Conservation (phyloP, 2,113 vertebrate genomes). For the Thinocorus orbignyianus region DNA sequence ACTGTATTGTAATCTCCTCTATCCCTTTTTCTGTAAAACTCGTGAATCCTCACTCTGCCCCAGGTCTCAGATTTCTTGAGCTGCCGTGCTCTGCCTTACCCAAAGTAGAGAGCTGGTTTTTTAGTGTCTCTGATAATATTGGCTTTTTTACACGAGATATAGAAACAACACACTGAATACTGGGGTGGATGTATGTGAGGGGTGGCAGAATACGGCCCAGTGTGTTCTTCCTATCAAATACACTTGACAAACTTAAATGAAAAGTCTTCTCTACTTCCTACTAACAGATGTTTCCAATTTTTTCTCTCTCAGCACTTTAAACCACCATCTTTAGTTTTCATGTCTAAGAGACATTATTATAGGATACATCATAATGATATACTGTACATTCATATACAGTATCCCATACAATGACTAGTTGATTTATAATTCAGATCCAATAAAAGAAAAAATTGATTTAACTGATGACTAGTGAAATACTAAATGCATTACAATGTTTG, state of each 20-base stretch:
- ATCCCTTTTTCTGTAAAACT: not conserved
- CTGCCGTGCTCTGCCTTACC: not conserved
- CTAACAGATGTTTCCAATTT: slow-evolving; percentile 82
- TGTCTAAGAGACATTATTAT: slow-evolving; percentile 82
- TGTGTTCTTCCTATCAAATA: slow-evolving; percentile 62
- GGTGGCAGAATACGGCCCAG: slow-evolving; percentile 27
- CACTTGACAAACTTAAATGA: slow-evolving; percentile 77
- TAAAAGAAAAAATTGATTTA: slow-evolving; percentile 79
- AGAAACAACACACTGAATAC: slow-evolving; percentile 2
- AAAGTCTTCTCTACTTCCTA: slow-evolving; percentile 75
- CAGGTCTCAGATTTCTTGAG: not conserved
- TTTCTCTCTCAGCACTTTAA: slow-evolving; percentile 78
- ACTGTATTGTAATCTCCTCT: not conserved
- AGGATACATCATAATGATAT: slow-evolving; percentile 81
- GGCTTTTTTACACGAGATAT: not conserved
- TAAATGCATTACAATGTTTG: slow-evolving; percentile 75
- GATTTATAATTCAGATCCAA: slow-evolving; percentile 80
- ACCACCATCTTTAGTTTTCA: slow-evolving; percentile 79
- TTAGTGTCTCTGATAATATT: not conserved
- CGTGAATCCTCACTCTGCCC: not conserved
- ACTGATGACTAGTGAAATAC: slow-evolving; percentile 78
- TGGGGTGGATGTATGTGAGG: not conserved
- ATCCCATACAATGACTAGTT: slow-evolving; percentile 74
- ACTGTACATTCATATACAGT: slow-evolving; percentile 77
- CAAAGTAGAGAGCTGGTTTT: not conserved